phyloP scores from a whole-genome alignment of 2,113 vertebrate species.

The Columba janthina region DNA sequence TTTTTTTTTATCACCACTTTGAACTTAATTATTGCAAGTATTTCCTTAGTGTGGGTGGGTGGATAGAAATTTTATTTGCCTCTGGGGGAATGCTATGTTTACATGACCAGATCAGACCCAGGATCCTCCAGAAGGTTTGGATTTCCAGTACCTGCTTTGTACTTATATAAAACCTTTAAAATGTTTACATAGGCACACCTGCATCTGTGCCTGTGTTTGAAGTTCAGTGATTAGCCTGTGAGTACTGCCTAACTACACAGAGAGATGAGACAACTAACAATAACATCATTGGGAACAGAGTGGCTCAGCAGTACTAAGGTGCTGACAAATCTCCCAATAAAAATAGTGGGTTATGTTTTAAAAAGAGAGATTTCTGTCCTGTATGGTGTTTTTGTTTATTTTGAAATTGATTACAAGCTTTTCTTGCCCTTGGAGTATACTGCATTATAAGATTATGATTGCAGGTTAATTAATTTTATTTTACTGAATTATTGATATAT shows the following conservation, averaged over 20 bases:
- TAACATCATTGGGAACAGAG: background rate
- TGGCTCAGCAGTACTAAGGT: background rate
- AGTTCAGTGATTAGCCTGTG: background rate
- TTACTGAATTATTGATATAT: background rate
- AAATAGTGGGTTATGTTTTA: background rate
- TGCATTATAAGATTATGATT: background rate
- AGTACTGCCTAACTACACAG: background rate
- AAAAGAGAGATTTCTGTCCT: background rate
- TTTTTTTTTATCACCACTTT: background rate
- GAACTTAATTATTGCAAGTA: background rate
- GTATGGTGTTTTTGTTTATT: background rate
- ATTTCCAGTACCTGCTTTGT: background rate
- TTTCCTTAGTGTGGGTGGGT: background rate
- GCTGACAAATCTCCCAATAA: background rate
- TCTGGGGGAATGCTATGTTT: rapidly evolving
- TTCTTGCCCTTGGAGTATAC: background rate
- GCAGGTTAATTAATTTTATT: background rate
- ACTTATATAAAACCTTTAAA: background rate
- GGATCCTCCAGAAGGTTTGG: background rate
- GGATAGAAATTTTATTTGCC: background rate
- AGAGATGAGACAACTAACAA: background rate
- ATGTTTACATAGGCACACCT: background rate
- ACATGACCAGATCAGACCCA: background rate
- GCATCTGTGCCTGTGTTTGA: background rate
- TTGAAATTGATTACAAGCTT: background rate